Conservation (phyloP, 2,113 vertebrate genomes). For the Arothron firmamentum region DNA sequence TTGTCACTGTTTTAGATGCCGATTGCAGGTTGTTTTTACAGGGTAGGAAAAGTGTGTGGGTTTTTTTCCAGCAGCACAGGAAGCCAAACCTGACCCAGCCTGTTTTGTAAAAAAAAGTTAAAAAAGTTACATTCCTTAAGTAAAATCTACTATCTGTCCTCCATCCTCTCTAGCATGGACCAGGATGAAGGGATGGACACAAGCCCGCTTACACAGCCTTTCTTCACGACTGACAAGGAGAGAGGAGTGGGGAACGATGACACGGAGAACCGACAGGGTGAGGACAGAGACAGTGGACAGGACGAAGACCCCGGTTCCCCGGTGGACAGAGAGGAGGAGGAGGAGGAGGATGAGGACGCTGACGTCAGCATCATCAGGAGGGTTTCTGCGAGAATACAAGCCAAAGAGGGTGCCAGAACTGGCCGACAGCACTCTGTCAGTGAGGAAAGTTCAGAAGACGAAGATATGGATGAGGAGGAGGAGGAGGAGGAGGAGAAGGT, state of each 20-base stretch:
- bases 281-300: conserved; percentile 26
- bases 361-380: conserved; percentile 58
- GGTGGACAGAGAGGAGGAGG: conserved; percentile 8
- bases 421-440: conserved; percentile 29
- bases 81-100: background rate
- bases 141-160: background rate
- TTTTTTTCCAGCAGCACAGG: no score
- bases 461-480: conserved; percentile 25
- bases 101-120: background rate
- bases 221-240: conserved; percentile 55
- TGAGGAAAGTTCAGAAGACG: conserved; percentile 63
- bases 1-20: background rate
- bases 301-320: conserved; percentile 34
- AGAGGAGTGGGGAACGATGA: background rate
- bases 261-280: conserved; percentile 8
- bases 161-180: conserved; percentile 45
- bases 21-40: no score
- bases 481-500: background rate
- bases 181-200: conserved; percentile 75
- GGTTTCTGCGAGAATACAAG: background rate
- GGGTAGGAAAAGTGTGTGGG: no score
- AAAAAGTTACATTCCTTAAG: background rate
- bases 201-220: conserved; percentile 32
- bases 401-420: background rate
- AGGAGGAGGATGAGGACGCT: conserved; percentile 1